phyloP scores from a whole-genome alignment of 2,797 vertebrate genomes.

The Cossypha polioptera region DNA sequence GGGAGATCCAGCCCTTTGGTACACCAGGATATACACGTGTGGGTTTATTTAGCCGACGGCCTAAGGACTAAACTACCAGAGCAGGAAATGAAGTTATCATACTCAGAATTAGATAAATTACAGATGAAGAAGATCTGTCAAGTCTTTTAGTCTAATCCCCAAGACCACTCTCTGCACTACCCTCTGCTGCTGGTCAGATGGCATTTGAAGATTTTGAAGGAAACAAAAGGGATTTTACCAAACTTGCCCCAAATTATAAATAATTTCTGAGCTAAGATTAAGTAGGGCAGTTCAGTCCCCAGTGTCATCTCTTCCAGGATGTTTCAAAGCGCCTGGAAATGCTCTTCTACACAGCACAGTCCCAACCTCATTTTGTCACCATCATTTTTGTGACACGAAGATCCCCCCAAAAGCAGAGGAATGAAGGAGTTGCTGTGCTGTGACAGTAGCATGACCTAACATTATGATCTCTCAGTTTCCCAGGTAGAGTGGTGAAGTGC shows the following conservation, averaged over 20 bases:
- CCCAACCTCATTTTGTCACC: not conserved
- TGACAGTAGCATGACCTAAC: fast-evolving
- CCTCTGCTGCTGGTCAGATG: not conserved
- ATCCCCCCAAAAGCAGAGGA: not conserved
- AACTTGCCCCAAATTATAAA: not conserved
- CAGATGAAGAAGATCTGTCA: not conserved
- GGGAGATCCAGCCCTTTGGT: not conserved
- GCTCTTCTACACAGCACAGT: not conserved
- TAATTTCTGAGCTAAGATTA: not conserved
- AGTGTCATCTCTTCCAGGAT: not conserved
- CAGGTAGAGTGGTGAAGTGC: not conserved
- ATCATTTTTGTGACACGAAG: not conserved
- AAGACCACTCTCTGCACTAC: not conserved
- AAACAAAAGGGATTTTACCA: not conserved
- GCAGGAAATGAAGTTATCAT: not conserved
- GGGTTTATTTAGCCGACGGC: not conserved
- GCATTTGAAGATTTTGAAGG: not conserved
- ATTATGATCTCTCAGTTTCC: fast-evolving
- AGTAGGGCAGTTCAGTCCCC: not conserved
- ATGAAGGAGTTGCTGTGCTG: not conserved
- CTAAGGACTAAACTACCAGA: not conserved
- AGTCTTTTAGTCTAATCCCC: not conserved
- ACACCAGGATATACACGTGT: not conserved
- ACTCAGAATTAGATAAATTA: not conserved
- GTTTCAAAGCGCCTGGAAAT: not conserved